Conservation (phyloP, 1,140 invertebrate genomes). For the Trichogramma pretiosum region DNA sequence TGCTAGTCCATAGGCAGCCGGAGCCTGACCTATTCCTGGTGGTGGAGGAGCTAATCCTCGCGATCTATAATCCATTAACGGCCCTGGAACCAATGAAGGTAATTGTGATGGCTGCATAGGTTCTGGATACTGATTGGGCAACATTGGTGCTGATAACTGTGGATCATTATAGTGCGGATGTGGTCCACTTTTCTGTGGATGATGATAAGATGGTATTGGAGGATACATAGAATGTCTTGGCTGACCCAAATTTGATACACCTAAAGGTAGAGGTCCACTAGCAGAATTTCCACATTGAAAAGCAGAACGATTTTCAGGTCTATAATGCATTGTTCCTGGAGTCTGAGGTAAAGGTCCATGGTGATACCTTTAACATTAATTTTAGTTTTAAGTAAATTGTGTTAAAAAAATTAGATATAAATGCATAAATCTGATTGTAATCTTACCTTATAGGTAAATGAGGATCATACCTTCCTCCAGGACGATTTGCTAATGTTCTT, state of each 20-base stretch:
- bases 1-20: conserved; percentile 2
- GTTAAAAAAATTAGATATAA: neutral
- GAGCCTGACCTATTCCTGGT: conserved; percentile 11
- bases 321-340: no score
- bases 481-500: conserved; percentile 25
- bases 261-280: conserved; percentile 21
- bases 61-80: conserved; percentile 15
- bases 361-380: conserved; percentile 17
- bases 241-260: no score
- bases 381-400: conserved; percentile 8
- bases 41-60: conserved; percentile 22
- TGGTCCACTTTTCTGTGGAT: conserved; percentile 22
- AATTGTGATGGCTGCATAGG: conserved; percentile 5
- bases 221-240: conserved; percentile 19
- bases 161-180: conserved; percentile 22
- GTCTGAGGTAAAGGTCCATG: conserved; percentile 11
- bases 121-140: conserved; percentile 26
- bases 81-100: conserved; percentile 16
- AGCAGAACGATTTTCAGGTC: conserved; percentile 29
- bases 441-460: conserved; percentile 22
- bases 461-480: conserved; percentile 28
- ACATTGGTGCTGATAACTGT: conserved; percentile 13
- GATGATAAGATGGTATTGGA: conserved; percentile 21
- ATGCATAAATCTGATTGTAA: neutral
- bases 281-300: conserved; percentile 28